A percentile compares a stretch with the other conserved stretches of the same genome.
phyloP scores from a whole-genome alignment of 1,140 invertebrate species.

The Colletes gigas region DNA sequence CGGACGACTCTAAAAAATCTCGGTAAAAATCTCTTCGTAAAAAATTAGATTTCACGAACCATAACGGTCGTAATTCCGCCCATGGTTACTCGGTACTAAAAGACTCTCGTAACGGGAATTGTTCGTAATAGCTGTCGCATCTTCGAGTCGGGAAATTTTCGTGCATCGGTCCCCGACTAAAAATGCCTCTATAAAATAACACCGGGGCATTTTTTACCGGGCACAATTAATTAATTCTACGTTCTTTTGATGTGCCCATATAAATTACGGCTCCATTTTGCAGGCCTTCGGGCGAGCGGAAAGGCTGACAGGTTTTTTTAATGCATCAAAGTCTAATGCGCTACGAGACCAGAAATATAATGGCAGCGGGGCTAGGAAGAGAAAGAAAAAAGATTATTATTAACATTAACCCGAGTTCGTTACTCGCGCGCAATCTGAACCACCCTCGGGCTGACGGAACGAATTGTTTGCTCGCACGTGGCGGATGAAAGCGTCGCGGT shows the following conservation, averaged over 20 bases:
- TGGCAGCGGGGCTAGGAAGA: neutral
- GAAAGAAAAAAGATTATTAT: neutral
- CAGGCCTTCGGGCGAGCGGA: constrained; percentile 20
- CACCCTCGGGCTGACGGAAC: neutral
- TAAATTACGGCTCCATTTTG: constrained; percentile 49
- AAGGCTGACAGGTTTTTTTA: constrained; percentile 42
- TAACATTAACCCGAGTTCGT: constrained; percentile 35
- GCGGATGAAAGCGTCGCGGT: neutral
- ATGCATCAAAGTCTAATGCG: constrained; percentile 40
- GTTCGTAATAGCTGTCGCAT: too few species aligned
- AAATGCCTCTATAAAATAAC: constrained; percentile 28
- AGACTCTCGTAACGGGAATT: neutral
- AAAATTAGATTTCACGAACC: constrained; percentile 6
- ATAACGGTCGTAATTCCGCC: constrained; percentile 1
- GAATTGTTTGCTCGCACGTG: neutral
- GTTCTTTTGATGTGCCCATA: constrained; percentile 50
- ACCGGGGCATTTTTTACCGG: constrained; percentile 1
- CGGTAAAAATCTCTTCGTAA: constrained; percentile 10
- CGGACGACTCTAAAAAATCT: neutral
- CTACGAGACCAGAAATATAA: constrained; percentile 7
- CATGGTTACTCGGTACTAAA: constrained; percentile 3
- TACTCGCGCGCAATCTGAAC: constrained; percentile 23
- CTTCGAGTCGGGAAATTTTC: neutral
- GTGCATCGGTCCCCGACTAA: neutral
- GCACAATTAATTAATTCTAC: constrained; percentile 51